Base-by-base conservation (phyloP, 2,113 vertebrate species). In the Percopsis transmontana region DNA sequence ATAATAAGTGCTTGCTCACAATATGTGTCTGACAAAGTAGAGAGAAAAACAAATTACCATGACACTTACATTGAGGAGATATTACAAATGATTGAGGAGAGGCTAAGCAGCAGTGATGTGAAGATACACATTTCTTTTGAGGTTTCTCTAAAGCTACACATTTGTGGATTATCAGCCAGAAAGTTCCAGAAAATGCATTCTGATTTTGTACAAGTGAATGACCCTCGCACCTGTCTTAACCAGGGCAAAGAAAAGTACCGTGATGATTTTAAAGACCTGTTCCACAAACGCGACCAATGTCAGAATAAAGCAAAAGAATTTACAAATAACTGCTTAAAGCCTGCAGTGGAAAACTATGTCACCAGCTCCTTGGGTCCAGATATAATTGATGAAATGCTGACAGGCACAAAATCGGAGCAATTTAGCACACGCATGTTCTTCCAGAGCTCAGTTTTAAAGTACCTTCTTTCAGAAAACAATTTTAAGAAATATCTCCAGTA, bases 241-340 rank as follows among this genome's bases (percentile, higher is more conserved):
- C 24, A 76, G 50, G 70, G 66, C 54, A 90, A 75, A 61, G 14
- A 70, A 0, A 85, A 2, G 33, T 88, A 81, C 15, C 0, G 0
- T 7, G 5, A 16, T 0, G 81, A 76, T 0, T 91, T 91, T 2
- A 81, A 83, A 67, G 89, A 90, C 16, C 47, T 90, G 19, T 91
- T 84, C 20, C 1, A 75, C 20, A 0, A 86, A 48, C 58, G 67
- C 59, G 78, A 91, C 42, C 88, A 91, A 68, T 81, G 81, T n/a
- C 80, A 85, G 65, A 90, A 79, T 14, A 91, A 90, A 15, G 85
- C 90, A 56, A 4, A 82, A 40, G 87, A 89, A 60, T 91, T 91
- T 2, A 81, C 73, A 1, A 2, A 56, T 0, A 0, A 2, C 0
- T 86, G 87, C 1, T 62, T 91, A 51, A 79, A 18, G 16, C 87